phyloP scores from a whole-genome alignment of 2,888 invertebrate species.

The Epinotia nisella region DNA sequence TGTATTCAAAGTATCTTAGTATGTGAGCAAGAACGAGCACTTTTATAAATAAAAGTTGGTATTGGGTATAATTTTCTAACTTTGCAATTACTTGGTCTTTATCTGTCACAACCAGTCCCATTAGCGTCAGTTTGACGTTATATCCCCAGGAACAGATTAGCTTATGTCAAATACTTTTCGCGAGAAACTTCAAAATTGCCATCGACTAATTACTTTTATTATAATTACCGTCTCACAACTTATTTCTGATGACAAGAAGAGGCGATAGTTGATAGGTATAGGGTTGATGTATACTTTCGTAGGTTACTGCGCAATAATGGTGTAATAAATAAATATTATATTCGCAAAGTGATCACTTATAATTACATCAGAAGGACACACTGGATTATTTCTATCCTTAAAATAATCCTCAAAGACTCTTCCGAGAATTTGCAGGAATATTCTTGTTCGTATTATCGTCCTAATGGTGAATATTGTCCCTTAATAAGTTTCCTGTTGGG shows the following conservation, averaged over 20 bases:
- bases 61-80: neutral
- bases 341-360: no score
- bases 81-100: slow-evolving; percentile 2
- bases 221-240: slow-evolving; percentile 16
- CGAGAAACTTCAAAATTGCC: slow-evolving; percentile 38
- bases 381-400: no score
- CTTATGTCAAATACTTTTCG: slow-evolving; percentile 32
- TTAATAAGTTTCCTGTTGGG: slow-evolving; percentile 21
- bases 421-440: slow-evolving; percentile 3
- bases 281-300: no score
- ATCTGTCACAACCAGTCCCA: slow-evolving; percentile 51
- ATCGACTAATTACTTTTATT: slow-evolving; percentile 31
- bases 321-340: no score
- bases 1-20: neutral
- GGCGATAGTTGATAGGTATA: neutral
- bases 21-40: no score
- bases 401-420: no score
- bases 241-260: neutral
- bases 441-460: slow-evolving; percentile 2
- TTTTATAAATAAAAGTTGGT: neutral
- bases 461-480: slow-evolving; percentile 25
- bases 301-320: no score
- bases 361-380: no score
- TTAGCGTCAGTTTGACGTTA: slow-evolving; percentile 68
- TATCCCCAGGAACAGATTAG: slow-evolving; percentile 47